phyloP scores from a whole-genome alignment of 2,113 vertebrate species.

The Lates calcarifer region DNA sequence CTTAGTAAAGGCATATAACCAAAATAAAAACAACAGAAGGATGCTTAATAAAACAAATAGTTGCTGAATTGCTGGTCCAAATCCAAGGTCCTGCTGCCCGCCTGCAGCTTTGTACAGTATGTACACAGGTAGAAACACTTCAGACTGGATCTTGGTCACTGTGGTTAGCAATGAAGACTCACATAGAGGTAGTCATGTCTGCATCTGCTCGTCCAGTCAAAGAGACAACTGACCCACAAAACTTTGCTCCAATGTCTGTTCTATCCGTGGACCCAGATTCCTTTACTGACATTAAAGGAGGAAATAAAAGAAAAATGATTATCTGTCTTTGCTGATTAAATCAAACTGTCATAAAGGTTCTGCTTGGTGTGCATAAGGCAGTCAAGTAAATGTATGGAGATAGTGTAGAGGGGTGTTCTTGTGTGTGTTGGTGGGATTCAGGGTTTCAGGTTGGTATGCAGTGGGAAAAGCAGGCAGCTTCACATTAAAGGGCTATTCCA shows the following conservation, averaged over 20 bases:
- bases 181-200: constrained; percentile 73
- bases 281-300: constrained; percentile 35
- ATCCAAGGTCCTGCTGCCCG: constrained; percentile 46
- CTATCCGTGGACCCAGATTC: constrained; percentile 48
- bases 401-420: constrained; percentile 20
- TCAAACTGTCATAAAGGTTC: constrained; percentile 57
- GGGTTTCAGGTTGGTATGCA: constrained; percentile 10
- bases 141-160: constrained; percentile 60
- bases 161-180: constrained; percentile 68
- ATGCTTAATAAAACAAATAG: constrained; percentile 47
- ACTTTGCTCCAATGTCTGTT: constrained; percentile 17
- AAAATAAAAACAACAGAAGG: constrained; percentile 42
- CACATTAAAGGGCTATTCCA: constrained; percentile 56
- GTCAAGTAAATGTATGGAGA: constrained; percentile 56
- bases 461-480: constrained; percentile 32
- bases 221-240: constrained; percentile 51
- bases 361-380: constrained; percentile 68
- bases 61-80: constrained; percentile 59
- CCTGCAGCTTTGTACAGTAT: constrained; percentile 34
- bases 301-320: constrained; percentile 28
- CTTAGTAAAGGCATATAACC: constrained; percentile 58
- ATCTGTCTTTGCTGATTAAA: constrained; percentile 53
- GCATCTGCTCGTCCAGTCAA: constrained; percentile 57
- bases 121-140: constrained; percentile 60
- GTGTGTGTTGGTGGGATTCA: not conserved